Base-by-base conservation (phyloP, 2,888 invertebrate species). In the Onthophagus sagittarius region DNA sequence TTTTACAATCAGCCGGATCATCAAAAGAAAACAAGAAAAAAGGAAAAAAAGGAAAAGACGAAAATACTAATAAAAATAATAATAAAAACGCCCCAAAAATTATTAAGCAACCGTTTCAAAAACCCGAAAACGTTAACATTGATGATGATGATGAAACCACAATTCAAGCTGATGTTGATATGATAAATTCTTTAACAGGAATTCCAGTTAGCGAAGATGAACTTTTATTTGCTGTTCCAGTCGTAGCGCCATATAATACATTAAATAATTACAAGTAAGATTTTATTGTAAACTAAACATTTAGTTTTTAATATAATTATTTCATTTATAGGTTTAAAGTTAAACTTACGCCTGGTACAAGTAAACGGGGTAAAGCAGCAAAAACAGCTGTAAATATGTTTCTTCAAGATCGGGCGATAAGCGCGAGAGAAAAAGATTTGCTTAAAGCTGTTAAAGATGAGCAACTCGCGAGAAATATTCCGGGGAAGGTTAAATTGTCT, bases 401-500 rank as follows among this genome's bases (percentile, higher is more conserved):
- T 86, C 86, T 95, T 2, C 90, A 92, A 76, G 97, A 98, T 79
- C 94, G 93, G 83, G 83, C 86, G 0, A 90, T 93, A 32, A 89
- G 91, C 0, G 85, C 86, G 2, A 88, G 97, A 63, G 99, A 99
- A 86, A 94, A 92, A 81, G 97, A 98, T 85, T 87, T 99, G 9
- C 87, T 99, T 4, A 95, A 94, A 83, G 94, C 96, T 2, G 93
- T 98, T 6, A 96, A 96, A 84, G 98, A 99, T 81, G 96, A 97
- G 82, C 92, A 93, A 76, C 86, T 97, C 33, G 96, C 97, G 0
- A 89, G 97, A 78, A 99, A 99, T 88, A 92, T 99, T 83, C 99
- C 99, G 7, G 98, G 98, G 53, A 98, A 98, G 87, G 98, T 99
- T 0, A 98, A 98, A 85, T 86, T 99, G 63, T 95, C 96, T 0